Conservation (phyloP, 2,797 vertebrate species). For the Micromesistius poutassou region DNA sequence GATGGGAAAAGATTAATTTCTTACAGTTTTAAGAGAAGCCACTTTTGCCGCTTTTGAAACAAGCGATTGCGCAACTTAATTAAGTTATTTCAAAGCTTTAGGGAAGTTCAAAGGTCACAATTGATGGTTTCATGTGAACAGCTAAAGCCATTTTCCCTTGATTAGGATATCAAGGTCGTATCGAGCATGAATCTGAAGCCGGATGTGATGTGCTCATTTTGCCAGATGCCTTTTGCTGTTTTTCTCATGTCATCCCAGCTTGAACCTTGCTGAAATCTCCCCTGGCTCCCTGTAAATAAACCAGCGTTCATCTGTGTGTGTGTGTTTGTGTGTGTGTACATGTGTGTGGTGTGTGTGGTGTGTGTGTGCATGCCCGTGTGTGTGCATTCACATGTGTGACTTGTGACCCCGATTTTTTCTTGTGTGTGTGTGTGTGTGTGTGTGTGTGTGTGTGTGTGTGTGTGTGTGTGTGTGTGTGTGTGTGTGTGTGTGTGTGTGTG, state of each 20-base stretch:
- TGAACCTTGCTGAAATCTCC: conserved; percentile 37
- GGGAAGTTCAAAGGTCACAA: not conserved
- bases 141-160: not conserved
- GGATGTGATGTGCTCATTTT: conserved; percentile 37
- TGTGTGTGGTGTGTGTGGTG: conserved; percentile 7
- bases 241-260: conserved; percentile 38
- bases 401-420: too few species aligned
- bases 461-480: conserved; percentile 6
- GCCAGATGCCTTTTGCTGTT: conserved; percentile 31
- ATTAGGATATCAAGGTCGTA: not conserved
- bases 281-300: conserved; percentile 32
- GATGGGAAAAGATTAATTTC: not conserved
- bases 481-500: not conserved
- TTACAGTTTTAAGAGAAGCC: not conserved
- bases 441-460: conserved; percentile 3
- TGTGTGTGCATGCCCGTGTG: not conserved
- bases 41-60: not conserved
- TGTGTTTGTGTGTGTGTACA: not conserved
- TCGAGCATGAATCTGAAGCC: conserved; percentile 5
- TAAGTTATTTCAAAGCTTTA: not conserved
- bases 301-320: not conserved
- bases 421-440: not conserved
- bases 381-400: not conserved
- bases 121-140: not conserved
- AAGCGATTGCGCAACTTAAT: not conserved